Base-by-base conservation (phyloP, 2,888 invertebrate species). In the Erpobdella octoculata region DNA sequence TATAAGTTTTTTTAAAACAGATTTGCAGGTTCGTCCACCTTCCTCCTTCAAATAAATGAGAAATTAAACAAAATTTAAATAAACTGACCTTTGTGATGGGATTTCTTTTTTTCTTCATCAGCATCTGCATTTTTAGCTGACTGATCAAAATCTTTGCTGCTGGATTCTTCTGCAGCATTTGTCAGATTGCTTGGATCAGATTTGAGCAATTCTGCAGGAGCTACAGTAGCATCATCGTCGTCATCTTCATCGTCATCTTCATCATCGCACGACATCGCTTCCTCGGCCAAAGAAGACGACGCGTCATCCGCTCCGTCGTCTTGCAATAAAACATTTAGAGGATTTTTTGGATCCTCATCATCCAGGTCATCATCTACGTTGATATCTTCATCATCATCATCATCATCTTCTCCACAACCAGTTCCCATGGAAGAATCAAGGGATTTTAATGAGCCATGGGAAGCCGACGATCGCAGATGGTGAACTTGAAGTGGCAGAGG, bases 391-490 rank as follows among this genome's bases (percentile, higher is more conserved):
- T 68, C 68, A 46, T 68, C 48, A 1, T 31, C 48, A 21, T 46
- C 41, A 5, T 68, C 53, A n/a, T 69, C 53, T 15, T 67, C 67
- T 21, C 46, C 67, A n/a, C 28, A 21, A n/a, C 46, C 41, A 2
- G 31, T 2, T 33, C 28, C 35, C 6, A n/a, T n/a, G n/a, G 21
- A 35, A 5, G 65, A 65, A 2, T 21, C 33, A 12, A 65, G 18
- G 18, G 37, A 65, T 0, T n/a, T n/a, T n/a, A n/a, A n/a, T n/a
- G 58, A 58, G n/a, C 37, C 65, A 9, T 25, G 36, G 12, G 65
- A 65, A 6, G 33, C 33, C 18, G 65, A 67, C 33, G n/a, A n/a
- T n/a, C n/a, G n/a, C n/a, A n/a, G n/a, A n/a, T n/a, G n/a, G n/a
- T n/a, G n/a, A n/a, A n/a, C n/a, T n/a, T n/a, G n/a, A n/a, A n/a